Conservation (phyloP, 2,113 vertebrate genomes). For the Xenopus laevis region DNA sequence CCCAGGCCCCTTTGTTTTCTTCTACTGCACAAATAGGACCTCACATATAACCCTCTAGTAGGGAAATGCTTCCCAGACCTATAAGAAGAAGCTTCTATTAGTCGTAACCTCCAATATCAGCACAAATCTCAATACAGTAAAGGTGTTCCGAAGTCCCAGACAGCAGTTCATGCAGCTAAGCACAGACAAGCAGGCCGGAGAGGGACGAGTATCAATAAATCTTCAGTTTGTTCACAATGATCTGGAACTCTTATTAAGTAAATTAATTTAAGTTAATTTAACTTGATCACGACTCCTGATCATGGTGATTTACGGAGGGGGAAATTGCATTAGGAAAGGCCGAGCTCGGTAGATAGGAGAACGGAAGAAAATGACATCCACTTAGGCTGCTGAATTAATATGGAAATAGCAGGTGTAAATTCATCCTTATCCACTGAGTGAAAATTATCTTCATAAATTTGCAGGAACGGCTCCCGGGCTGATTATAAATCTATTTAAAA, state of each 20-base stretch:
- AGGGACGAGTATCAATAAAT: conserved; percentile 63
- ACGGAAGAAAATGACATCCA: conserved; percentile 71
- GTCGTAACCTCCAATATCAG: no score
- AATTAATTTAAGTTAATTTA: conserved; percentile 84
- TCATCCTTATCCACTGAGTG: conserved; percentile 76
- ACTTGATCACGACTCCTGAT: conserved; percentile 71
- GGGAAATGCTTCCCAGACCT: no score
- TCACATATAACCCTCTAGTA: no score
- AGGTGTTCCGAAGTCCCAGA: no score
- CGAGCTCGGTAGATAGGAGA: conserved; percentile 61
- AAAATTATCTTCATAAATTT: conserved; percentile 85
- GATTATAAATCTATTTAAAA: conserved; percentile 78
- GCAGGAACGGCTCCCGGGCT: conserved; percentile 63
- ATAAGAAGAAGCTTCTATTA: no score
- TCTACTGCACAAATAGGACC: no score
- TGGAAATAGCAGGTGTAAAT: conserved; percentile 83
- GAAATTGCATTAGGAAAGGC: conserved; percentile 77
- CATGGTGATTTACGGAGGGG: conserved; percentile 73
- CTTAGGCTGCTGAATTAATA: conserved; percentile 78
- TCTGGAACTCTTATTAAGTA: conserved; percentile 78
- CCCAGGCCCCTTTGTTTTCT: no score
- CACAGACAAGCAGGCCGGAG: conserved; percentile 40
- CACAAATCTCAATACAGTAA: no score
- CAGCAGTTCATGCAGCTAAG: conserved; percentile 23
- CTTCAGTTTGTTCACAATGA: conserved; percentile 65